Conservation (phyloP, 2,113 vertebrate species). For the Myiopsitta monachus region DNA sequence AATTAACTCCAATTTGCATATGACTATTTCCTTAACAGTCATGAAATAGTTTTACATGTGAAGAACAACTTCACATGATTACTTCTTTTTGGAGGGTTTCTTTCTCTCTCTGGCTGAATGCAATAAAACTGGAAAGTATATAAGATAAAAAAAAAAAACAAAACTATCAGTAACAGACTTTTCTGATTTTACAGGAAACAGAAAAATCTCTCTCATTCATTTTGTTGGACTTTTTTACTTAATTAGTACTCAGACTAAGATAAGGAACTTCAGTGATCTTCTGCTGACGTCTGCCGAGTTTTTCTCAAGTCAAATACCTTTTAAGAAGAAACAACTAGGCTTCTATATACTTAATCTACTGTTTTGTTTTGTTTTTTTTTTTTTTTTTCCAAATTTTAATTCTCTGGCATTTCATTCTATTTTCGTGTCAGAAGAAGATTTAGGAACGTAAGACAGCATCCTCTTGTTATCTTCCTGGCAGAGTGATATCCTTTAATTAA, state of each 20-base stretch:
- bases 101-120: background rate
- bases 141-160: background rate
- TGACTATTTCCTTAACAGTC: background rate
- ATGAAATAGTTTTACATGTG: background rate
- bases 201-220: background rate
- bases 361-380: background rate
- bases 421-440: background rate
- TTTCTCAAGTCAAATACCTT: background rate
- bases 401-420: background rate
- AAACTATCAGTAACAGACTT: background rate
- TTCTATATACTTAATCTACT: background rate
- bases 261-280: background rate
- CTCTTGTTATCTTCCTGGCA: slow-evolving; percentile 9
- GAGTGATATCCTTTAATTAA: slow-evolving; percentile 23
- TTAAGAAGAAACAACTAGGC: background rate
- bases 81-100: background rate
- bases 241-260: slow-evolving; percentile 35
- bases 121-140: background rate
- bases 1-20: background rate
- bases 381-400: background rate
- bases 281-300: background rate
- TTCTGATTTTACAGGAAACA: background rate
- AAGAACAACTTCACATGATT: background rate
- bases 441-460: background rate
- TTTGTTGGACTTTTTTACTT: background rate